These are phyloP conservation scores for Cinclus mexicanus DNA, from an alignment of 2,113 vertebrate genomes.

Conservation along the genomic window DNA sequence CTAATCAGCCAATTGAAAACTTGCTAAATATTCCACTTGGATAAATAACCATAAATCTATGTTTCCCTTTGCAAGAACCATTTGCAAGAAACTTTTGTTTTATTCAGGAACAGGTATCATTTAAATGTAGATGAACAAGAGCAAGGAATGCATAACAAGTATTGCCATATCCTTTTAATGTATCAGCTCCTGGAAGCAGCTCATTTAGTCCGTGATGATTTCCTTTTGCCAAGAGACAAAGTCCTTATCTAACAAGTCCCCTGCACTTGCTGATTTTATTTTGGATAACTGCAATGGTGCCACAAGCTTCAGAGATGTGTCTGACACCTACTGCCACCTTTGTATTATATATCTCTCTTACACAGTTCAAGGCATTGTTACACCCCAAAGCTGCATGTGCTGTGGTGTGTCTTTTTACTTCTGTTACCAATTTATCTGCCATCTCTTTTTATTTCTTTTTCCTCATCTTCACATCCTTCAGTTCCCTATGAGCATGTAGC, in stretches of 20 bases:
- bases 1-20: background rate
- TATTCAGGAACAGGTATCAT: background rate
- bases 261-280: constrained; percentile 19
- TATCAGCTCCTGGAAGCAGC: background rate
- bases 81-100: background rate
- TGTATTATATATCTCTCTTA: background rate
- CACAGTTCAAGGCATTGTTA: background rate
- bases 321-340: background rate
- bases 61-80: background rate
- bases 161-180: background rate
- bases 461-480: background rate
- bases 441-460: background rate
- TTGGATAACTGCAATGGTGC: background rate
- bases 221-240: background rate
- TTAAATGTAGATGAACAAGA: background rate
- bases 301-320: background rate
- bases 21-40: background rate
- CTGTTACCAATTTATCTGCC: constrained; percentile 43
- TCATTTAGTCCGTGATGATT: background rate
- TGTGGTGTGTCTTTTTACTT: constrained; percentile 7
- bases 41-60: background rate
- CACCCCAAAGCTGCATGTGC: background rate
- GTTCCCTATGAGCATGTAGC: background rate
- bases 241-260: background rate
- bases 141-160: background rate